Percentiles rank a stretch among this genome's conserved stretches.
phyloP scores from a whole-genome alignment of 2,797 vertebrate genomes.

The Urosaurus nigricauda region DNA sequence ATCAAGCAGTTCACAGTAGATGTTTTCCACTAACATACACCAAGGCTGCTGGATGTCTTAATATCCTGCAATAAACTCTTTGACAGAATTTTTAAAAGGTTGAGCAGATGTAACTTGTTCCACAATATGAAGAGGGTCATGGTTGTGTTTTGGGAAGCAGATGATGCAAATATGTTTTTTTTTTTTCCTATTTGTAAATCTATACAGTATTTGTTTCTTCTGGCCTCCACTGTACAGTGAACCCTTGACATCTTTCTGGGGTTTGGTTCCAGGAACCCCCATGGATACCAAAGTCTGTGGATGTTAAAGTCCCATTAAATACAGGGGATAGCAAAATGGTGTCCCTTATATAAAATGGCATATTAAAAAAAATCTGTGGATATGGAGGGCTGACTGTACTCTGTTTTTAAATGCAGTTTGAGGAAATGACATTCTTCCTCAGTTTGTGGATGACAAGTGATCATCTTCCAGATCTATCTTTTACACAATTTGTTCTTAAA shows the following conservation, averaged over 20 bases:
- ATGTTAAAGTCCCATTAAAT: no score
- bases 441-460: not conserved
- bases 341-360: no score
- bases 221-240: not conserved
- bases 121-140: no score
- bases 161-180: no score
- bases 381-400: no score
- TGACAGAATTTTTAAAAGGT: not conserved
- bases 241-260: no score
- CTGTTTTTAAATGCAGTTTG: not conserved
- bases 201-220: not conserved
- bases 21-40: no score
- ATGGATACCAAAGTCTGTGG: no score
- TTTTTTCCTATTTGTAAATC: not conserved
- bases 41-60: not conserved
- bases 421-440: not conserved
- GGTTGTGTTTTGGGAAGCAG: not conserved
- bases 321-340: no score
- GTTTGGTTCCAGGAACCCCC: no score
- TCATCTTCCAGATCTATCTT: not conserved
- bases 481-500: not conserved
- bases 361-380: no score
- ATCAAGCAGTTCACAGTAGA: not conserved
- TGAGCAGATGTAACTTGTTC: not conserved
- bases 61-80: not conserved